Base-by-base conservation (phyloP, 1,140 invertebrate species). In the Drosophila erecta region DNA sequence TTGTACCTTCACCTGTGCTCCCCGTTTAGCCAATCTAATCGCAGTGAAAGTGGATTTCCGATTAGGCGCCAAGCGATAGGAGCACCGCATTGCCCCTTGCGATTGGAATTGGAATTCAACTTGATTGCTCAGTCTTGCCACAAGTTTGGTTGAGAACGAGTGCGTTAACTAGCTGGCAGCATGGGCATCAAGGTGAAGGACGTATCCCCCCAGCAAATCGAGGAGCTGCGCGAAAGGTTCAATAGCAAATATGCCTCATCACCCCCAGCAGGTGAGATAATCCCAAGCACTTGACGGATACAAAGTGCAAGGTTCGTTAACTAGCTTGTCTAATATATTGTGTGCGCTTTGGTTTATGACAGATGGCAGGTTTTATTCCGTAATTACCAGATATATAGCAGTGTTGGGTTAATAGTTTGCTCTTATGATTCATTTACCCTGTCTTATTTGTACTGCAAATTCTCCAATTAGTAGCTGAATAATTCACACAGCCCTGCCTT, bases 161-260 rank as follows among this genome's bases (percentile, higher is more conserved):
- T 80, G 66, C 22, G 65, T 11, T 33, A 66, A 57, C 14, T 51
- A 57, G 30, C 47, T 30, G 55, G 6, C 61, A 58, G 33, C 14
- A 89, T 89, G 84, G 76, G 73, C 35, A 57, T 78, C 40, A 91
- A 89, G 70, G 76, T 76, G 20, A 76, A 72, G 57, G 72, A 73
- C 81, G 90, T 92, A n/a, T 92, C 90, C 11, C 30, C 72, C 3
- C 79, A 92, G 49, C 91, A 93, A 51, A 93, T 94, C 59, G 73
- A 81, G 38, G 93, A 94, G 49, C 79, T 94, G 27, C 93, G 94
- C 15, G 92, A 93, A 12, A 93, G 89, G 56, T 94, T 94, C 70
- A 93, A 94, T 22, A 92, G 93, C 50, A 94, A 93, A 79, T 83
- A 94, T 15, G 91, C 93, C 35, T 92, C 93, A 11, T 92, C 93